phyloP scores from a whole-genome alignment of 2,113 vertebrate species.

The Ptychochromis oligacanthus region DNA sequence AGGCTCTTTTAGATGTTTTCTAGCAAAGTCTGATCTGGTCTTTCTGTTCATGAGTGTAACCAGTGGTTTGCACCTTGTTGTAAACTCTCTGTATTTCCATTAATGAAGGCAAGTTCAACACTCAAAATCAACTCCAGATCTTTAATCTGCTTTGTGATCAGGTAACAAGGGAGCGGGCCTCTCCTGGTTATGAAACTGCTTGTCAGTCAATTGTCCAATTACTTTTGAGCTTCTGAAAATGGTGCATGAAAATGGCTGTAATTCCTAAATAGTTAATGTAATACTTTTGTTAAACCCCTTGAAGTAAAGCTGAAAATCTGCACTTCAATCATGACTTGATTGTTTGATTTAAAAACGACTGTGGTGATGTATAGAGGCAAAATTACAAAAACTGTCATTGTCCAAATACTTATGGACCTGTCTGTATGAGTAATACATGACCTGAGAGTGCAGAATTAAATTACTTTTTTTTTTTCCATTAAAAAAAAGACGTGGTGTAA shows the following conservation, averaged over 20 bases:
- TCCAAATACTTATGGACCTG: neutral
- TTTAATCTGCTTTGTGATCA: neutral
- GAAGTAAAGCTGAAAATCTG: neutral
- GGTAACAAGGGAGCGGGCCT: neutral
- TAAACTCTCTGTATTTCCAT: too few species aligned
- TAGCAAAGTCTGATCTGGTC: too few species aligned
- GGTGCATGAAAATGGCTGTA: neutral
- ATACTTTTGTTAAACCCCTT: neutral
- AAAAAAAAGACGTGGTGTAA: neutral
- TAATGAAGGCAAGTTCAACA: too few species aligned
- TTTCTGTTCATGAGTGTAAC: too few species aligned
- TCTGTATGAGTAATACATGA: neutral
- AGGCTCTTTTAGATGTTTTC: too few species aligned
- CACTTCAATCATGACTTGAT: neutral
- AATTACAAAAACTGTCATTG: neutral
- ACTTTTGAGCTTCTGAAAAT: neutral
- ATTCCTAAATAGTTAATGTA: conserved; percentile 7
- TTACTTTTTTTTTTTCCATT: neutral
- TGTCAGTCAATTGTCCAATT: conserved; percentile 1
- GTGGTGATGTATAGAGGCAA: neutral
- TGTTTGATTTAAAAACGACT: neutral
- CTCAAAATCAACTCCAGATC: neutral
- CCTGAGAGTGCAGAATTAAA: neutral
- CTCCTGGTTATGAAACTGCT: neutral
- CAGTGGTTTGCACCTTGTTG: too few species aligned